These are phyloP conservation scores for Saccopteryx leptura DNA, from an alignment of 2,113 vertebrate species.

Conservation along the genomic window DNA sequence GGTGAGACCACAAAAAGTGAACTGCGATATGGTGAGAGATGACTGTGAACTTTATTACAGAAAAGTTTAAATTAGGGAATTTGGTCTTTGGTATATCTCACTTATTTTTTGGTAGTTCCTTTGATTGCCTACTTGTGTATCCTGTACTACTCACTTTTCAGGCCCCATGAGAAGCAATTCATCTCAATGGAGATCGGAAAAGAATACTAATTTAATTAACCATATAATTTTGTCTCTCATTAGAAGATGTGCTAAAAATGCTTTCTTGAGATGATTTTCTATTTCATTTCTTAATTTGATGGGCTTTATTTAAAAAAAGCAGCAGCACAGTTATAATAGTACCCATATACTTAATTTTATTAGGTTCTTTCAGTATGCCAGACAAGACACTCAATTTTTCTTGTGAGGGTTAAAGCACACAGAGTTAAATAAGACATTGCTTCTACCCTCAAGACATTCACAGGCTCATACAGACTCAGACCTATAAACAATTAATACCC, in stretches of 20 bases:
- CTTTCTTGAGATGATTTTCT: not conserved
- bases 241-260: not conserved
- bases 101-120: not conserved
- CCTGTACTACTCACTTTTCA: not conserved
- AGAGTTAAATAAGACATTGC: not conserved
- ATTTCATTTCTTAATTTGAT: not conserved
- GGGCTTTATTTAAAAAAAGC: not conserved
- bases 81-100: not conserved
- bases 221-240: not conserved
- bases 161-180: not conserved
- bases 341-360: not conserved
- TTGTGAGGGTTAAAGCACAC: not conserved
- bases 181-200: not conserved
- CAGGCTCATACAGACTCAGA: not conserved
- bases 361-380: not conserved
- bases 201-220: not conserved
- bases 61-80: not conserved
- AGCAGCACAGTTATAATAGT: not conserved
- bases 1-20: no score
- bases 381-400: not conserved
- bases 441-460: not conserved
- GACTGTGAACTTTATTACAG: not conserved
- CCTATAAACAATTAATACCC: not conserved
- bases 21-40: no score
- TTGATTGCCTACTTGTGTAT: not conserved